phyloP scores from a whole-genome alignment of 2,113 vertebrate species.

The Varanus salvator region DNA sequence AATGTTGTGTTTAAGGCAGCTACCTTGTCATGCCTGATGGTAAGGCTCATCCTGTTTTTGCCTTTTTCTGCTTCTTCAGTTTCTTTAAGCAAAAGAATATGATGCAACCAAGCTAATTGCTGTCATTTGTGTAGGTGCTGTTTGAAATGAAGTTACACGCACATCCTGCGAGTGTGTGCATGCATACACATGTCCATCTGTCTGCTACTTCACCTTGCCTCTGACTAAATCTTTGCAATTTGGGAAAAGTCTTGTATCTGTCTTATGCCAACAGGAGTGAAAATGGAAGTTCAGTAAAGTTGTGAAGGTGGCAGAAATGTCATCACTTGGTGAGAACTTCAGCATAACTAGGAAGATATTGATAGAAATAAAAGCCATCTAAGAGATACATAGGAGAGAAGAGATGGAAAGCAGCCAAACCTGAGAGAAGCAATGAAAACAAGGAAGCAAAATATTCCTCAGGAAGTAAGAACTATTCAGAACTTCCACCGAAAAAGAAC shows the following conservation, averaged over 20 bases:
- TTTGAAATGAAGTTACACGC: neutral
- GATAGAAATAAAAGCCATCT: slow-evolving; percentile 4
- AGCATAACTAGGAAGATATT: slow-evolving; percentile 45
- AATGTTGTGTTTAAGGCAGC: neutral
- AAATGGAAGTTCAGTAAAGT: slow-evolving; percentile 44
- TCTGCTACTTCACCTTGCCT: slow-evolving; percentile 24
- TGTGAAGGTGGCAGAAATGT: slow-evolving; percentile 52
- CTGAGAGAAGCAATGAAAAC: neutral
- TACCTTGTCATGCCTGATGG: neutral
- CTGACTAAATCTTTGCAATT: slow-evolving; percentile 39
- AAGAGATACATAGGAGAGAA: slow-evolving; percentile 11
- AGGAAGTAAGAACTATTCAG: neutral
- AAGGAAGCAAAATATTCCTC: neutral
- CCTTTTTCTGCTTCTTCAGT: neutral
- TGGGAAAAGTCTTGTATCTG: slow-evolving; percentile 59
- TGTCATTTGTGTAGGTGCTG: neutral
- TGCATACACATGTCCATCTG: neutral
- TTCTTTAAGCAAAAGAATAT: neutral
- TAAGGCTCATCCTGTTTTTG: neutral
- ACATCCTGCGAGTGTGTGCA: neutral
- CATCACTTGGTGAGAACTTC: slow-evolving; percentile 43
- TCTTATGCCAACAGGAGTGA: slow-evolving; percentile 60
- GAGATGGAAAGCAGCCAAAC: neutral
- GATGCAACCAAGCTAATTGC: neutral
- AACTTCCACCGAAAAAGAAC: neutral